Conservation (phyloP, 2,888 invertebrate genomes). For the Tenthredo livida region DNA sequence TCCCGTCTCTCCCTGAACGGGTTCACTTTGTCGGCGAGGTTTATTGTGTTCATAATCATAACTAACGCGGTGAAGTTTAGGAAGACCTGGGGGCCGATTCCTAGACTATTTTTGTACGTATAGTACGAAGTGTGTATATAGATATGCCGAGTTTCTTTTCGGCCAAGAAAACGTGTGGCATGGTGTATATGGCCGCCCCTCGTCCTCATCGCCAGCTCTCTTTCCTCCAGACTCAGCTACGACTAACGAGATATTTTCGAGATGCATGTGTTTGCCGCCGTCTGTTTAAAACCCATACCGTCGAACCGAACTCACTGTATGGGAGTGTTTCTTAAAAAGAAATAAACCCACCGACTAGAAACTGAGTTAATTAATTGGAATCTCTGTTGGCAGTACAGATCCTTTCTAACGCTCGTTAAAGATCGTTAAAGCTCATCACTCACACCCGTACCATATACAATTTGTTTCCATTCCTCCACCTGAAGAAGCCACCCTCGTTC, state of each 20-base stretch:
- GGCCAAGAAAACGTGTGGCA: neutral
- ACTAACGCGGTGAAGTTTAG: constrained; percentile 25
- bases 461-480: neutral
- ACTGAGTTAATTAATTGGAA: constrained; percentile 45
- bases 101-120: constrained; percentile 61
- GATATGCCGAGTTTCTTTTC: constrained; percentile 50
- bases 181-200: neutral
- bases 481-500: neutral
- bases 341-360: neutral
- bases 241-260: constrained; percentile 59
- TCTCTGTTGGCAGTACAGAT: constrained; percentile 30
- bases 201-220: neutral
- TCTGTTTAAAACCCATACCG: neutral
- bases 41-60: constrained; percentile 50
- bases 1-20: constrained; percentile 54
- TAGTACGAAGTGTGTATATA: neutral
- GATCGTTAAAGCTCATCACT: constrained; percentile 46
- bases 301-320: too few species aligned
- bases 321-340: constrained; percentile 44
- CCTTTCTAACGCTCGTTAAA: constrained; percentile 21
- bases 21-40: constrained; percentile 67
- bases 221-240: neutral
- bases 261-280: constrained; percentile 49
- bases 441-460: neutral
- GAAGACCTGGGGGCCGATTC: constrained; percentile 30